Base-by-base conservation (phyloP, 2,797 vertebrate species). In the Poeciliopsis presidionis region DNA sequence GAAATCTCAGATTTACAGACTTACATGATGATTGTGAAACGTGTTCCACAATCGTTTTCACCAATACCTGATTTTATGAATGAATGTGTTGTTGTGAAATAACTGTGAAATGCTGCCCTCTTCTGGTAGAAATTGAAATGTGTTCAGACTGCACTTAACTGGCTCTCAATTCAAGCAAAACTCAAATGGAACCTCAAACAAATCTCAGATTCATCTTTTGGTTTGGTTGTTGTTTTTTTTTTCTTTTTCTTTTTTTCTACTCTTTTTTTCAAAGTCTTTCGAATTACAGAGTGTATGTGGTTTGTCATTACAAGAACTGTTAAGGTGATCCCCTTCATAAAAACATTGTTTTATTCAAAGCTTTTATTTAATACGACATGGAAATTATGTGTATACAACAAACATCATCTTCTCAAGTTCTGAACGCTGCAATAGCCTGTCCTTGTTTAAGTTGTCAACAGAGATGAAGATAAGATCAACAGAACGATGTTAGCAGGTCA, bases 51-150 rank as follows among this genome's bases (percentile, higher is more conserved):
- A 30, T 28, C 41, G 13, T 20, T 11, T 59, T 20, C 2, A 30
- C 25, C 4, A 11, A 7, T 13, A 20, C 36, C 11, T 18, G 14
- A 28, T 6, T 28, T 59, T 36, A 1, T 65, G 18, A 30, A 33
- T 51, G 16, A 49, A 18, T 41, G 72, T 25, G 22, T 57, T 46
- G 70, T 39, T 67, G 49, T 47, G 41, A 20, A 43, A 43, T 28
- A 16, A 6, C 71, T 78, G 76, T n/a, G 30, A 77, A 71, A 75
- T 82, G 78, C 85, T 88, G 85, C 87, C 1, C 86, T 80, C 91
- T 88, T 36, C 75, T 83, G 91, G 85, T 79, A 39, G 36, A 65
- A 2, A 20, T 22, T 25, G n/a, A 55, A 9, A 70, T 43, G 22
- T 14, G 13, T 28, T 51, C 2, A 33, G 45, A 8, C 46, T 72